phyloP scores from a whole-genome alignment of 2,888 invertebrate species.

The Pasiphila rectangulata region DNA sequence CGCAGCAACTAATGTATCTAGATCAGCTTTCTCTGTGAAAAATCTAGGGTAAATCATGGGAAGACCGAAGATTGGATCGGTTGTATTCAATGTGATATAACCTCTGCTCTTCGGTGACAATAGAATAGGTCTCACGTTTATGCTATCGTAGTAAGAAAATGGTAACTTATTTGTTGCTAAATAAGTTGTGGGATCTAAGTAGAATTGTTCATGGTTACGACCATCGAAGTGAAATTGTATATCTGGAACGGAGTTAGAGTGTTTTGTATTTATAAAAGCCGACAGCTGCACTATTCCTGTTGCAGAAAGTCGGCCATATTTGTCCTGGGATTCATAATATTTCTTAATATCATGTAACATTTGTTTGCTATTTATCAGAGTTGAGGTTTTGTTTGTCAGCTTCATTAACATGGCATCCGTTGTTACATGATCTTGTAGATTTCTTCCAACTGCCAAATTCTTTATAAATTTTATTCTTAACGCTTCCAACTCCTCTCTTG shows the following conservation, averaged over 20 bases:
- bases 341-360: slow-evolving; percentile 56
- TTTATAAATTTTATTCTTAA: slow-evolving; percentile 77
- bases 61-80: slow-evolving; percentile 84
- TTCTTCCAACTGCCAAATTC: slow-evolving; percentile 85
- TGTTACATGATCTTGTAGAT: slow-evolving; percentile 86
- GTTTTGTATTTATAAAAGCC: slow-evolving; percentile 80
- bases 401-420: slow-evolving; percentile 75
- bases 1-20: slow-evolving; percentile 81
- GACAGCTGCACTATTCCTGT: slow-evolving; percentile 79
- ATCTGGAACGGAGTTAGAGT: slow-evolving; percentile 80
- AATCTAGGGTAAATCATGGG: slow-evolving; percentile 87
- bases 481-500: slow-evolving; percentile 64
- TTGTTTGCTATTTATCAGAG: slow-evolving; percentile 53
- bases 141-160: slow-evolving; percentile 81
- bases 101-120: slow-evolving; percentile 83
- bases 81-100: slow-evolving; percentile 80
- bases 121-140: slow-evolving; percentile 82
- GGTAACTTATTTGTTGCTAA: slow-evolving; percentile 70
- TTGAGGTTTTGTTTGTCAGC: slow-evolving; percentile 75
- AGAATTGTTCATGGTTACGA: slow-evolving; percentile 75
- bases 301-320: slow-evolving; percentile 69
- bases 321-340: slow-evolving; percentile 53
- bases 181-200: slow-evolving; percentile 76
- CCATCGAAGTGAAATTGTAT: slow-evolving; percentile 84
- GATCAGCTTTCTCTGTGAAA: slow-evolving; percentile 82